Percentiles rank a stretch among this genome's conserved stretches.
phyloP scores from a whole-genome alignment of 2,797 vertebrate species.

The Oreonectes daqikongensis region DNA sequence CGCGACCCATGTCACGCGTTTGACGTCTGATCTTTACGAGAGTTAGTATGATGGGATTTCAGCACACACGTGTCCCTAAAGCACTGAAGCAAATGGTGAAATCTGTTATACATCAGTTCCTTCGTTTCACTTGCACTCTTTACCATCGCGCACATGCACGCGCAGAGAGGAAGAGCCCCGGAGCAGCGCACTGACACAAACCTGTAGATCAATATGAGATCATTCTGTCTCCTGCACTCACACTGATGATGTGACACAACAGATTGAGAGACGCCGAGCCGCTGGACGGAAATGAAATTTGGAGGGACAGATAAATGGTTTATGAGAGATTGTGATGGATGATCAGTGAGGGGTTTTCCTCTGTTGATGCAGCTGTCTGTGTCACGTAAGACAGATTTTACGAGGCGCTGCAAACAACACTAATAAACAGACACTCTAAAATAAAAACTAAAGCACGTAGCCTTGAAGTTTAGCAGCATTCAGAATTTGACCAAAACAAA shows the following conservation, averaged over 20 bases:
- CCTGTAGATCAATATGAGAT: slow-evolving; percentile 57
- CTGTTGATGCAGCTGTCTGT: slow-evolving; percentile 41
- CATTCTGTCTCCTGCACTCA: slow-evolving; percentile 36
- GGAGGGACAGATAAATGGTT: slow-evolving; percentile 55
- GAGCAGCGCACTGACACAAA: slow-evolving; percentile 36
- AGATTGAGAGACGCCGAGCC: slow-evolving; percentile 21
- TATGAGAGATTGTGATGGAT: slow-evolving; percentile 46
- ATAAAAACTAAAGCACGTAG: background rate
- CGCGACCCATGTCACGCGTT: slow-evolving; percentile 8
- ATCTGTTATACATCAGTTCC: background rate
- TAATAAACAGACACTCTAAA: background rate
- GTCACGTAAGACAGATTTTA: slow-evolving; percentile 4
- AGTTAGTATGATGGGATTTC: background rate
- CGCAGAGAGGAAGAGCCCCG: background rate
- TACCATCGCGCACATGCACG: no score
- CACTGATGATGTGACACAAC: slow-evolving; percentile 51
- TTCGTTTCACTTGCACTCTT: background rate
- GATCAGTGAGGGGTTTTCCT: slow-evolving; percentile 34
- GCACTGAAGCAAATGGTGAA: background rate
- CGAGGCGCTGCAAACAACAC: background rate
- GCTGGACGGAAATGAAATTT: slow-evolving; percentile 57
- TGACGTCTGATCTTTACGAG: slow-evolving; percentile 20
- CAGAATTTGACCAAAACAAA: no score
- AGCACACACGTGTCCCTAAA: background rate
- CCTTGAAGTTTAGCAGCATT: no score